Evolutionary conservation across 2,797 vertebrate genomes (phyloP), one percentile per base, ranked within the genome.

Genomic region (Trachurus trachurus): DNA sequence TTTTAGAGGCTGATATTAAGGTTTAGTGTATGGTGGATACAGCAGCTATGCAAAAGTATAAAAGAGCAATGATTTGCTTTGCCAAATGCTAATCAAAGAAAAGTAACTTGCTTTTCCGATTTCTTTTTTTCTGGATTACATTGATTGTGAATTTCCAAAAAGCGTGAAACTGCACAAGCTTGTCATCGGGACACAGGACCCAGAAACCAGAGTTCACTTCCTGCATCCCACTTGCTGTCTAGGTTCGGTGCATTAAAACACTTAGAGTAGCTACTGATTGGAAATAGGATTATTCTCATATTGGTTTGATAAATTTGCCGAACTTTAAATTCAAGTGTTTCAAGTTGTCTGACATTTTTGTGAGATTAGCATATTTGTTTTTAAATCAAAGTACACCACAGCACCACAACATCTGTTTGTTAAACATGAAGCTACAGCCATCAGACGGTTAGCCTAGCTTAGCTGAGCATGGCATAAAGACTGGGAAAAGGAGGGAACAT

Each of bases 381-480:
- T 26, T 26, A 26, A 26, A 26, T 26, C 26, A 26, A 22, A 53
- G 5, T 31, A 45, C 26, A 22, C 15, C 15, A 49, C 9, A 37
- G 34, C 34, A 37, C 34, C 8, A 37, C 39, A 2, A 34, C 60
- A 9, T 62, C 11, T 13, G 3, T 22, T 10, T 13, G 13, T 16
- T 45, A 22, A 74, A 53, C 22, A 13, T 26, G 10, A 26, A 26
- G 21, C 22, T 54, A 15, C 52, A 16, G 53, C 13, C 26, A 9
- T 47, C 16, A 52, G 37, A 39, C 8, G 9, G 29, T 77, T 54
- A 54, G 34, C 34, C 34, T 37, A 2, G 7, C 34, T 37, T 37
- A 37, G 21, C 9, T 58, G 54, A 68, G 50, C 7, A 61, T 58
- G 56, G 40, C 40, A 56, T 37, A 40, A 60, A 42, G 31, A 70